Conservation (phyloP, 2,797 vertebrate species). For the Microtus californicus region DNA sequence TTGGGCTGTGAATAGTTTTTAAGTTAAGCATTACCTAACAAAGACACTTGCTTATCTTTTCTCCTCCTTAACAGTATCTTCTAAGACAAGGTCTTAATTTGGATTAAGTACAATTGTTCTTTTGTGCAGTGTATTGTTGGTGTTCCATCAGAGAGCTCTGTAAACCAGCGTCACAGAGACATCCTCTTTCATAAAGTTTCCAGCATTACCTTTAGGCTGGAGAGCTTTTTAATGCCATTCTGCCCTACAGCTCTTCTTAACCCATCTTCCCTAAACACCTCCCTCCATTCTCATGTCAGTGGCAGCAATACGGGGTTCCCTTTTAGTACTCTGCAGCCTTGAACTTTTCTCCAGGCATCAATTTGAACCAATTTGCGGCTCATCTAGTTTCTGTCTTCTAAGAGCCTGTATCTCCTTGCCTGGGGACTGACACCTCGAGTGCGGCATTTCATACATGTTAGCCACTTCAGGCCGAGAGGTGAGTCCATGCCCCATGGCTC, state of each 20-base stretch:
- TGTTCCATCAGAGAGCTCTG: conserved; percentile 3
- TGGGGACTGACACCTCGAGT: not conserved
- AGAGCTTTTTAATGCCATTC: not conserved
- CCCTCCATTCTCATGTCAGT: not conserved
- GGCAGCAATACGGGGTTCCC: not conserved
- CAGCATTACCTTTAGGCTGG: not conserved
- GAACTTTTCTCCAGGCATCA: not conserved
- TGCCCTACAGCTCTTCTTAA: not conserved
- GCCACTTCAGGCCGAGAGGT: not conserved
- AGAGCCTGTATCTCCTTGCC: not conserved
- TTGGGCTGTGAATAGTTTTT: not conserved
- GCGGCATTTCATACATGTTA: not conserved
- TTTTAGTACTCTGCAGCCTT: no score
- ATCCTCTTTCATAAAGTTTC: not conserved
- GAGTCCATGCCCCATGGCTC: not conserved
- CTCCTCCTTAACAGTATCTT: conserved; percentile 1
- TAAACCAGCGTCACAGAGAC: not conserved
- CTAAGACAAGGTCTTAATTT: conserved; percentile 21
- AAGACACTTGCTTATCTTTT: not conserved
- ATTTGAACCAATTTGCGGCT: not conserved
- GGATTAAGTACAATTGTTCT: not conserved
- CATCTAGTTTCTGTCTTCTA: not conserved
- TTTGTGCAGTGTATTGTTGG: not conserved
- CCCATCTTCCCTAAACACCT: not conserved
- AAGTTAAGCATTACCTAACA: not conserved